A percentile compares a stretch with the other conserved stretches of the same genome.
Evolutionary conservation across 2,113 vertebrate genomes (phyloP).

Genomic region (Lepus americanus): DNA sequence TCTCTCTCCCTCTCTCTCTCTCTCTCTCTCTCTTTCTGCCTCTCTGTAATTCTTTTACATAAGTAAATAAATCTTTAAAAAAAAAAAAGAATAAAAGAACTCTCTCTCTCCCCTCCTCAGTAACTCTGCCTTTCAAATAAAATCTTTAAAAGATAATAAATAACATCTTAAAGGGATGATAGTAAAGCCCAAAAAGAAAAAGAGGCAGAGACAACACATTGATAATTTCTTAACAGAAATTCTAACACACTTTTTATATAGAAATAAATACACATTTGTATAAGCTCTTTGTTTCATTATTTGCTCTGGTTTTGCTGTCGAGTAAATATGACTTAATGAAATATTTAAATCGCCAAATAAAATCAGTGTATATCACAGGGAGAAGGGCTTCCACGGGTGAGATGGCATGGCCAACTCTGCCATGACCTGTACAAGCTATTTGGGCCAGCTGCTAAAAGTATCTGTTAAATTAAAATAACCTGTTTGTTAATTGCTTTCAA

Average conservation of each 20-base stretch:
- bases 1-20: too few species aligned
- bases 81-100: too few species aligned
- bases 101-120: too few species aligned
- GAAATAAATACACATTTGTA: background rate
- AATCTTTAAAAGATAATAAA: too few species aligned
- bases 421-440: background rate
- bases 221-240: background rate
- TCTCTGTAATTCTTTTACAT: too few species aligned
- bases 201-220: constrained; percentile 4
- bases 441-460: constrained; percentile 83
- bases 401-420: constrained; percentile 16
- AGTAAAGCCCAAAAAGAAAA: background rate
- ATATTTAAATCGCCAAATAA: constrained; percentile 39
- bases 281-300: background rate
- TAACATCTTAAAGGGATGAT: background rate
- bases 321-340: background rate
- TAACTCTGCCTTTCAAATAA: too few species aligned
- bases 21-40: too few species aligned
- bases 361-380: background rate
- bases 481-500: constrained; percentile 91
- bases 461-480: constrained; percentile 89
- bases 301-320: background rate
- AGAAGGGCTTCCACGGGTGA: background rate
- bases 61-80: too few species aligned
- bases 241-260: background rate